Percentiles rank a stretch among this genome's conserved stretches.
Evolutionary conservation across 2,797 vertebrate species (phyloP).

Genomic region (Rhinophrynus dorsalis): DNA sequence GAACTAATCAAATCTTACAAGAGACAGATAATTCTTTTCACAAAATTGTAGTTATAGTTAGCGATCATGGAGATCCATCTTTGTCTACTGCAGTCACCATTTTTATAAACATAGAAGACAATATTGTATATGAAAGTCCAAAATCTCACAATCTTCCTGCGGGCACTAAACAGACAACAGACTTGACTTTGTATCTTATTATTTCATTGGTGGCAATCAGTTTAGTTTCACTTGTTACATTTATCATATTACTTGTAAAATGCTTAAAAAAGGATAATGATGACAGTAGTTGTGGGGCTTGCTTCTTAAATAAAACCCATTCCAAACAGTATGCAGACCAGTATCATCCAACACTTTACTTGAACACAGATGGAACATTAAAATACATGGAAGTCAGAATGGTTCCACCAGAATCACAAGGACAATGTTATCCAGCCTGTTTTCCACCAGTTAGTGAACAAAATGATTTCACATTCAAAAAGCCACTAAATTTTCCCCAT

Average conservation of each 20-base stretch:
- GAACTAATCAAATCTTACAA: constrained; percentile 54
- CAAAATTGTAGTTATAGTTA: constrained; percentile 50
- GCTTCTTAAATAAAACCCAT: constrained; percentile 5
- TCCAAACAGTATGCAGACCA: constrained; percentile 80
- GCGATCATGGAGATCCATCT: constrained; percentile 53
- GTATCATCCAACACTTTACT: constrained; percentile 85
- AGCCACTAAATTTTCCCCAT: constrained; percentile 63
- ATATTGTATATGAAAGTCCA: constrained; percentile 46
- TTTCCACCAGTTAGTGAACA: constrained; percentile 85
- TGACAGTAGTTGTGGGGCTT: constrained; percentile 59
- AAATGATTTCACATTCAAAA: constrained; percentile 76
- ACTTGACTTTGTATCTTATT: constrained; percentile 90
- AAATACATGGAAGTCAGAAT: constrained; percentile 96
- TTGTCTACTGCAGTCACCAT: constrained; percentile 55
- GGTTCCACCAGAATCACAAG: constrained; percentile 78
- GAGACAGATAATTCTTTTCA: constrained; percentile 54
- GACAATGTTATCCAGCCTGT: constrained; percentile 85
- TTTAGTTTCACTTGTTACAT: constrained; percentile 81
- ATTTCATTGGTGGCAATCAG: constrained; percentile 85
- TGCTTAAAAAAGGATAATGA: constrained; percentile 68
- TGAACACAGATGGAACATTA: constrained; percentile 92
- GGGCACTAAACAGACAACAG: constrained; percentile 67
- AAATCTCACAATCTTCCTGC: constrained; percentile 71
- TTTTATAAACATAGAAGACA: constrained; percentile 54
- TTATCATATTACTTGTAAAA: constrained; percentile 80